Evolutionary conservation across 2,888 invertebrate genomes (phyloP), one percentile per base, ranked within the genome.

Genomic region (Euplagia quadripunctaria): DNA sequence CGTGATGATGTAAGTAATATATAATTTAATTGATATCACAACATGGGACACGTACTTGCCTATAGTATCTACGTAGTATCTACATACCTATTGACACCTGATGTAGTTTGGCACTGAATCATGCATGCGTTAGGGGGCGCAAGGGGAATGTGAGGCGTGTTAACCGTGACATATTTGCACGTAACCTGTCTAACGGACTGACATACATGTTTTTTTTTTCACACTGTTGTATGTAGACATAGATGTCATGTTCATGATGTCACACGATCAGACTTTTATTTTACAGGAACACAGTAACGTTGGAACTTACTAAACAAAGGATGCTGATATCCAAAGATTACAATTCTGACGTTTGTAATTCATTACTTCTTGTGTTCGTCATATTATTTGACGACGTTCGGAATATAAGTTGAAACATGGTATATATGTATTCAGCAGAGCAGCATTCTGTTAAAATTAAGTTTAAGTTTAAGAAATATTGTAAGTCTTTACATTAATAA

Each of bases 131-230:
- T 61, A 71, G 78, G 83, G 85, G 79, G 68, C 66, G 81, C 70
- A 74, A 76, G 78, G 69, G 82, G 83, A 79, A 84, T 85, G 81
- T 74, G 72, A 71, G 75, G 74, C 79, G 76, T 79, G 83, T 81
- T 75, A 75, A 75, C 72, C 81, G 77, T 81, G 82, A 85, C 85
- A 86, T 87, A 88, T 86, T 87, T 87, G 82, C 79, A 79, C 81
- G 79, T 84, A 82, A 85, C 81, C 82, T 86, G 84, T 84, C 81
- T 41, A 69, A 72, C 76, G 72, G 72, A 79, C 76, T 74, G 74
- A 72, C 68, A 74, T 72, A 65, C 31, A 52, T 72, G 41, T 63
- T 72, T 61, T 72, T 61, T 58, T 71, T 71, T 55, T 46, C 20
- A 58, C 5, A 17, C 7, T 66, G 31, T 71, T 65, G 20, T 16